Base-by-base conservation (phyloP, 2,888 invertebrate genomes). In the Euproctis similis region DNA sequence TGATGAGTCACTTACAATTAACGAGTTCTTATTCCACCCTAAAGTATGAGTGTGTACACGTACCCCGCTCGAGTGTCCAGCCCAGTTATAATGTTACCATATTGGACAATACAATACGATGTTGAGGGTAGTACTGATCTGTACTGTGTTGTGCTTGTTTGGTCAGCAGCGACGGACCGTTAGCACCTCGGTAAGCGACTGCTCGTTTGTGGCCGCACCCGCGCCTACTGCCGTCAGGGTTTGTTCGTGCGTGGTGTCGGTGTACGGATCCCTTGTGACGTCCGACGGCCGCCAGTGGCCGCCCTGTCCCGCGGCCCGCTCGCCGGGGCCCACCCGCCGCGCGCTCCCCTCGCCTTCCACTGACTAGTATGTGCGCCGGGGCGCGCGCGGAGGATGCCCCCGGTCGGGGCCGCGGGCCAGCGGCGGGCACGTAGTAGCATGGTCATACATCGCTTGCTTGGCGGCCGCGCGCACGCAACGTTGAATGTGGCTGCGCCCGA, bases 401-500 rank as follows among this genome's bases (percentile, higher is more conserved):
- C 31, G 44, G 36, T 38, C 48, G 39, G 41, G 60, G 28, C 63
- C 46, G 48, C 40, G 42, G 51, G 54, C 42, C 6, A 36, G 53
- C 23, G 28, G 58, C 59, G 61, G 68, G 63, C 72, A 55, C 64
- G 78, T 80, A 81, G 81, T 80, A 81, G 82, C 82, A 82, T 82
- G 82, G 82, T 80, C 80, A 80, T 76, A 77, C 77, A 78, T 81
- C 71, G 81, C 81, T 81, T 81, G 80, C 76, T 78, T 81, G 74
- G 72, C 75, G 78, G 76, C 80, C 80, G 78, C 72, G 75, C 77
- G 76, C 78, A 72, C 81, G 78, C 80, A 74, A 76, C 80, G 80
- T 78, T 82, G 66, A 74, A 80, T 82, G 82, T 82, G 82, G 81
- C 82, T 82, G 82, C 77, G 81, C 81, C 82, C 82, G 81, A 81